A percentile compares a stretch with the other conserved stretches of the same genome.
Evolutionary conservation across 1,140 invertebrate genomes (phyloP).

Genomic region (Aphelenchoides fujianensis): DNA sequence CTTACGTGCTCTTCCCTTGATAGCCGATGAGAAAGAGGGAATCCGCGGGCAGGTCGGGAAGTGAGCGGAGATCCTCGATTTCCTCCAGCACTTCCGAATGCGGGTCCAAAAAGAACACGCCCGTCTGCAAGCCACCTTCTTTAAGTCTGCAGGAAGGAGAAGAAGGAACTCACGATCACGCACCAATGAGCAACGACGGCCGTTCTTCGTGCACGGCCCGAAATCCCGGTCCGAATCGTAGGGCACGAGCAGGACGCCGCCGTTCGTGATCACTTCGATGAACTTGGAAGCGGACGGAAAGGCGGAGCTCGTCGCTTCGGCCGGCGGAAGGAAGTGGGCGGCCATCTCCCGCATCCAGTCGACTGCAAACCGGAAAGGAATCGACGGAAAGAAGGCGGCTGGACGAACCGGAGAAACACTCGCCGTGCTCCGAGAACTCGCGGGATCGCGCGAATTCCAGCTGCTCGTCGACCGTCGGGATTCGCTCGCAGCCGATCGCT

Average conservation of each 20-base stretch:
- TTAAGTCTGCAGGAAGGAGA: too few relatives aligned
- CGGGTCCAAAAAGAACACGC: conserved; percentile 28
- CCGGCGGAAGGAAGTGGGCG: conserved; percentile 13
- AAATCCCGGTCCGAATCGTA: conserved; percentile 52
- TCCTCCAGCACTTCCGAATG: conserved; percentile 15
- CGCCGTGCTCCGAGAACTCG: conserved; percentile 8
- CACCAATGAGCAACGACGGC: conserved; percentile 42
- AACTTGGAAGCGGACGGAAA: conserved; percentile 24
- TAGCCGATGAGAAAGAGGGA: conserved; percentile 38
- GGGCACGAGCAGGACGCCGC: conserved; percentile 33
- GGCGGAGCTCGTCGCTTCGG: neutral
- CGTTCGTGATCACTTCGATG: conserved; percentile 8
- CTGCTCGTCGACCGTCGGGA: neutral
- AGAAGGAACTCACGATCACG: conserved; percentile 22
- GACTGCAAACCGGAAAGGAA: conserved; percentile 24
- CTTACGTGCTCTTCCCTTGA: conserved; percentile 50
- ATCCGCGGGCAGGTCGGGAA: neutral
- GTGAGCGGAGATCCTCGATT: neutral
- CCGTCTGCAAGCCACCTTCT: conserved; percentile 26
- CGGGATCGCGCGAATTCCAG: neutral
- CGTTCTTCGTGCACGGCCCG: conserved; percentile 36
- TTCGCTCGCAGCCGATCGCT: neutral
- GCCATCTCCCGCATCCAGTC: conserved; percentile 39
- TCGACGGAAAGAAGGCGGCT: neutral
- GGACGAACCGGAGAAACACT: conserved; percentile 17